These are phyloP conservation scores for Lepus oiostolus DNA, from an alignment of 2,797 vertebrate genomes.

Conservation along the genomic window DNA sequence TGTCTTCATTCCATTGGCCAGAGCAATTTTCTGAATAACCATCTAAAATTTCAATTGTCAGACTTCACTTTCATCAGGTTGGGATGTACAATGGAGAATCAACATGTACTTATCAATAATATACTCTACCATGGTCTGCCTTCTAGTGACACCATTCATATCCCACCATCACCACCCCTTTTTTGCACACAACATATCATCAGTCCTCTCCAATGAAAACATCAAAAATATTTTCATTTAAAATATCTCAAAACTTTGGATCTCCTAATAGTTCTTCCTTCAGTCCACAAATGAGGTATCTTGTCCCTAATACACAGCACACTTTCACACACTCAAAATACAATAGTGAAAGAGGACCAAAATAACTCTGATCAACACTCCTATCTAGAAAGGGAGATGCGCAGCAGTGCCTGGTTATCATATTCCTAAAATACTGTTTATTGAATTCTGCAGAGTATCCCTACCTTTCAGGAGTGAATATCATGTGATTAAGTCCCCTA, in stretches of 20 bases:
- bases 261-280: not conserved
- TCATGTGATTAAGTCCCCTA: not conserved
- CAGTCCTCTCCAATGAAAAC: not conserved
- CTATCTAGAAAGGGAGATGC: not conserved
- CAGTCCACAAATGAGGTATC: rapidly evolving
- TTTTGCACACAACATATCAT: not conserved
- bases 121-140: not conserved
- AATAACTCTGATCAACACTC: not conserved
- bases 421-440: not conserved
- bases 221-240: not conserved
- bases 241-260: not conserved
- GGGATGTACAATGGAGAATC: not conserved
- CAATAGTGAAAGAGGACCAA: not conserved
- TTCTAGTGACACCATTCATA: not conserved
- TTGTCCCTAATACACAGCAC: not conserved
- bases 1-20: not conserved
- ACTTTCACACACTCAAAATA: not conserved
- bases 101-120: not conserved
- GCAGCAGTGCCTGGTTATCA: not conserved
- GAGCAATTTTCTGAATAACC: not conserved
- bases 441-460: not conserved
- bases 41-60: not conserved
- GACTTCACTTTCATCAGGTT: not conserved
- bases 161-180: not conserved
- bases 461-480: not conserved